Conservation (phyloP, 2,888 invertebrate genomes). For the Taphrorychus bicolor region DNA sequence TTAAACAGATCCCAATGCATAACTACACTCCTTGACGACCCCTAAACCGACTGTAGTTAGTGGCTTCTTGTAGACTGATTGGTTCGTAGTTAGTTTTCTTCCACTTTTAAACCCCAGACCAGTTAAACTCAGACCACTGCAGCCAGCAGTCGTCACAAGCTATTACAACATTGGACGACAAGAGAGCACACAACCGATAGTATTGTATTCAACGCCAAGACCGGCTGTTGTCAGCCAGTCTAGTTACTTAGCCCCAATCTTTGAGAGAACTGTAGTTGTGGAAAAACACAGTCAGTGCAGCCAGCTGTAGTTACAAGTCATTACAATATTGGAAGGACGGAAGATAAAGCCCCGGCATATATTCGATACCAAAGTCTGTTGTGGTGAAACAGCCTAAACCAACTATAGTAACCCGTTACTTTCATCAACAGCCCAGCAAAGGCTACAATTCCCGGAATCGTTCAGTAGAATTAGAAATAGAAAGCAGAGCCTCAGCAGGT, state of each 20-base stretch:
- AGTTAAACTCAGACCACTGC: neutral
- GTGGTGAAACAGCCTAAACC: slow-evolving; percentile 29
- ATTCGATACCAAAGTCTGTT: slow-evolving; percentile 28
- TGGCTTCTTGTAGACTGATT: too few species aligned
- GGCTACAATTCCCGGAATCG: slow-evolving; percentile 50
- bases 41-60: too few species aligned
- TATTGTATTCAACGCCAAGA: slow-evolving; percentile 1
- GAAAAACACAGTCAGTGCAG: too few species aligned
- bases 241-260: slow-evolving; percentile 19
- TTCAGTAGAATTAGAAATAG: slow-evolving; percentile 52
- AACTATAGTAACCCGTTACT: slow-evolving; percentile 36
- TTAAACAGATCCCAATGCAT: too few species aligned
- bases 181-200: neutral
- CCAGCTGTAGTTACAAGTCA: slow-evolving; percentile 30
- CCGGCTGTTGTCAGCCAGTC: slow-evolving; percentile 7
- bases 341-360: too few species aligned
- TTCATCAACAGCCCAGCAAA: slow-evolving; percentile 25
- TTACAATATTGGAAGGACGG: slow-evolving; percentile 11
- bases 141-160: slow-evolving; percentile 34
- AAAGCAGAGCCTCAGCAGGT: slow-evolving; percentile 56
- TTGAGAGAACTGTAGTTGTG: slow-evolving; percentile 8
- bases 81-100: too few species aligned
- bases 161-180: slow-evolving; percentile 21
- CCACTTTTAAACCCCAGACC: slow-evolving; percentile 4
- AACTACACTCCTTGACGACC: too few species aligned